Evolutionary conservation across 2,113 vertebrate species (phyloP), one percentile per base, ranked within the genome.

Genomic region (Halcyon malimbica): DNA sequence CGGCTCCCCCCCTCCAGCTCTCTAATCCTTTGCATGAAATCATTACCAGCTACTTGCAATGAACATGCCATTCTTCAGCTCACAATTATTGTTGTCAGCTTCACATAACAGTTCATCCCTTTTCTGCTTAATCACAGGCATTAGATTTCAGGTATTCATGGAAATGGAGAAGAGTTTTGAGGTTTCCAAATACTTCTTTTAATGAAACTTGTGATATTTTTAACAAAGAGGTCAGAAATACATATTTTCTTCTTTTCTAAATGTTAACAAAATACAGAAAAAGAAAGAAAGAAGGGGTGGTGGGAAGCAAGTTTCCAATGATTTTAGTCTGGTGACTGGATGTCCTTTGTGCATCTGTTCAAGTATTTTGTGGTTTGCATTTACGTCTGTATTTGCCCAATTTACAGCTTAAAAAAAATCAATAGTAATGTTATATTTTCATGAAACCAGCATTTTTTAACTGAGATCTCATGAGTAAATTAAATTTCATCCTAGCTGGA

Each of bases 361-460:
- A 97, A 97, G 92, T 97, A 96, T 96, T 96, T 97, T 96, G 96
- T 96, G 96, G 96, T 97, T 96, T 97, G 77, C 91, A 97, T 97
- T 97, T 97, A 95, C 81, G 95, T 96, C 96, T 97, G 94, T 89
- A 94, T 97, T 96, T 93, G 94, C 95, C 91, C 94, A 96, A 96
- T 96, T 95, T 96, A 95, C 96, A 96, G 95, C 94, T 96, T 84
- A 37, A 94, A 94, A 96, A 96, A 96, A 96, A 91, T 95, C 89
- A 96, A 95, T 96, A 94, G 96, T 95, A 96, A 96, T 94, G 95
- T 39, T 95, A 96, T 95, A 96, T 96, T 96, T 96, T 95, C 89
- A 92, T 94, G 93, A 96, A 97, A 96, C 89, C 91, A 97, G 91
- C 94, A 80, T 92, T 96, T 96, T 97, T 93, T 23, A 89, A 91